Evolutionary conservation across 2,797 vertebrate species (phyloP).

Genomic region (Eutrigla gurnardus): DNA sequence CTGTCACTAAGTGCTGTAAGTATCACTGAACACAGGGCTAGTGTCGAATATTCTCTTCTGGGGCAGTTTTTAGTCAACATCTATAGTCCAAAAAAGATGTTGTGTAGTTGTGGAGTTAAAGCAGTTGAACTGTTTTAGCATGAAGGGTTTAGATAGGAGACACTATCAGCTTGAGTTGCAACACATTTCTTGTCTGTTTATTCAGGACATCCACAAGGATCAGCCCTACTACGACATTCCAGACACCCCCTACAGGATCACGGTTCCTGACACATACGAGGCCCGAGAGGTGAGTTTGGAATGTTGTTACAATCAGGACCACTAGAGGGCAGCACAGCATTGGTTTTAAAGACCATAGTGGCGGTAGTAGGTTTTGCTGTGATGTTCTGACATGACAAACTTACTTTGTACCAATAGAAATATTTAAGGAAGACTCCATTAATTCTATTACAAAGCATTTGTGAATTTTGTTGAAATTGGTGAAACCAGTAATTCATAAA

Average conservation of each 20-base stretch:
- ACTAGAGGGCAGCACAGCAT: constrained; percentile 55
- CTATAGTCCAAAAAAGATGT: neutral
- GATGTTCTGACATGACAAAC: neutral
- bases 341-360: constrained; percentile 2
- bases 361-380: neutral
- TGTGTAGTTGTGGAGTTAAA: neutral
- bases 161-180: neutral
- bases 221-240: constrained; percentile 98
- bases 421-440: neutral
- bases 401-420: neutral
- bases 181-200: constrained; percentile 14
- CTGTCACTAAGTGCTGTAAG: constrained; percentile 94
- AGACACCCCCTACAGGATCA: constrained; percentile 95
- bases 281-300: constrained; percentile 90
- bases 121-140: neutral
- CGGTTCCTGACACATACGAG: constrained; percentile 96
- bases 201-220: constrained; percentile 98
- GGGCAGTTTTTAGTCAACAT: neutral
- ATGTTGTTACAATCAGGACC: constrained; percentile 29
- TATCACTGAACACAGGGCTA: constrained; percentile 30
- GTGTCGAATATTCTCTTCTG: neutral
- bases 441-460: neutral
- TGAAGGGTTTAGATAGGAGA: neutral
- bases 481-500: no score
- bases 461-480: neutral